These are phyloP conservation scores for Notospermus geniculatus DNA, from an alignment of 1,140 invertebrate species.

Conservation along the genomic window DNA sequence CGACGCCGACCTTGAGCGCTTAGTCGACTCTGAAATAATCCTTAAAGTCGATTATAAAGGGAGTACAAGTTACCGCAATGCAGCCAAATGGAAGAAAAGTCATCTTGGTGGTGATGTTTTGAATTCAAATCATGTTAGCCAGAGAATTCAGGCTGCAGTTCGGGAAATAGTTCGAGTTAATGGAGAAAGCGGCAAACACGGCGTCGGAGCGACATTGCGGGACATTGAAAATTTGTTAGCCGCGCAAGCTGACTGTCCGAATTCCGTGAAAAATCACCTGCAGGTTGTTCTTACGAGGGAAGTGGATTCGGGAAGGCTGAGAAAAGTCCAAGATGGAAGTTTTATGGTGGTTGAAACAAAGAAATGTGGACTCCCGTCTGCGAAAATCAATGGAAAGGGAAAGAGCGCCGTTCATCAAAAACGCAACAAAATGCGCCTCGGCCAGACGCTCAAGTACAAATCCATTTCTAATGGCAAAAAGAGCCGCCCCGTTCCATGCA, in stretches of 20 bases:
- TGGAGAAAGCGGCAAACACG: background rate
- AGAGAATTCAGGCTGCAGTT: constrained; percentile 41
- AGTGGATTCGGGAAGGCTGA: constrained; percentile 35
- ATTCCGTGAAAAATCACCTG: constrained; percentile 30
- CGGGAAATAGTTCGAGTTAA: constrained; percentile 20
- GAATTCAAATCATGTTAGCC: constrained; percentile 40
- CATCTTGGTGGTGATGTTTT: constrained; percentile 35
- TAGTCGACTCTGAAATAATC: constrained; percentile 73
- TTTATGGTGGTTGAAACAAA: constrained; percentile 21
- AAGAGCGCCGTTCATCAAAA: constrained; percentile 12
- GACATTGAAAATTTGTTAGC: constrained; percentile 37
- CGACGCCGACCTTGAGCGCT: constrained; percentile 69
- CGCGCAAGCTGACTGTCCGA: constrained; percentile 18
- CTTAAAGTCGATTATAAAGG: constrained; percentile 85
- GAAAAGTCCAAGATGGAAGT: constrained; percentile 32
- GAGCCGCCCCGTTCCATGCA: no score
- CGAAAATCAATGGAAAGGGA: constrained; percentile 2
- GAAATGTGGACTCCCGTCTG: background rate
- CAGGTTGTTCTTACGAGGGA: constrained; percentile 44
- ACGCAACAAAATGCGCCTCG: background rate
- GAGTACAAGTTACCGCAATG: constrained; percentile 78
- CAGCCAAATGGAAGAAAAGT: constrained; percentile 58
- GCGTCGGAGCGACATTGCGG: constrained; percentile 23
- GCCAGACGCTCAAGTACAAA: background rate
- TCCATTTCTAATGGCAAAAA: no score